Conservation (phyloP, 2,113 vertebrate genomes). For the Phyllostomus discolor region DNA sequence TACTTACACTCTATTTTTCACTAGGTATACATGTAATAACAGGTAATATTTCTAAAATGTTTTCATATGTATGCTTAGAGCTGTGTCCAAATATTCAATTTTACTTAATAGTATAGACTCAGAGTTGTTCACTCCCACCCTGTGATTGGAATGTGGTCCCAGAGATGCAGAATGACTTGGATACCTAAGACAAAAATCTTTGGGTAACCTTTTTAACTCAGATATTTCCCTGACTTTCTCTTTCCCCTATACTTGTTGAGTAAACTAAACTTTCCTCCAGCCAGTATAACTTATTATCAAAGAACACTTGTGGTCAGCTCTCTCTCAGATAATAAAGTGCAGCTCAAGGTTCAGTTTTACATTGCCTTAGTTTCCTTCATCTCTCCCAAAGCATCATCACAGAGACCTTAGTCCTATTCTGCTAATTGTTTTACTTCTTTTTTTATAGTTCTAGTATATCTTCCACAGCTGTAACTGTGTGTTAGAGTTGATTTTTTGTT, state of each 20-base stretch:
- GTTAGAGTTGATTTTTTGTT: conserved; percentile 7
- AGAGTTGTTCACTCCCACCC: neutral
- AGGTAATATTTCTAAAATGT: neutral
- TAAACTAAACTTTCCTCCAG: neutral
- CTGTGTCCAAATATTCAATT: conserved; percentile 2
- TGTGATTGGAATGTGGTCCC: neutral
- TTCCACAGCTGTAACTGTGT: neutral
- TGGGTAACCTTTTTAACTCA: neutral
- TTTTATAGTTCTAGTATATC: neutral
- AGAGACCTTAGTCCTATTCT: neutral
- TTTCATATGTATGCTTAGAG: neutral
- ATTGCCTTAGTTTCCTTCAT: neutral
- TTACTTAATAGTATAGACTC: neutral
- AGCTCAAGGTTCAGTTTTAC: neutral
- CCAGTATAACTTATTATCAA: neutral
- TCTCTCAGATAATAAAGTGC: neutral
- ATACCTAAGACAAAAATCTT: neutral
- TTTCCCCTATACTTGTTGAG: neutral
- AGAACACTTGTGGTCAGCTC: neutral
- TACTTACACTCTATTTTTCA: neutral
- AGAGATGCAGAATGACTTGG: neutral
- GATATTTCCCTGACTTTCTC: neutral
- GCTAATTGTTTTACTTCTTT: neutral
- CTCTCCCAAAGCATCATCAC: neutral
- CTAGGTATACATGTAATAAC: neutral